phyloP scores from a whole-genome alignment of 1,140 invertebrate species.

The Euwallacea fornicatus region DNA sequence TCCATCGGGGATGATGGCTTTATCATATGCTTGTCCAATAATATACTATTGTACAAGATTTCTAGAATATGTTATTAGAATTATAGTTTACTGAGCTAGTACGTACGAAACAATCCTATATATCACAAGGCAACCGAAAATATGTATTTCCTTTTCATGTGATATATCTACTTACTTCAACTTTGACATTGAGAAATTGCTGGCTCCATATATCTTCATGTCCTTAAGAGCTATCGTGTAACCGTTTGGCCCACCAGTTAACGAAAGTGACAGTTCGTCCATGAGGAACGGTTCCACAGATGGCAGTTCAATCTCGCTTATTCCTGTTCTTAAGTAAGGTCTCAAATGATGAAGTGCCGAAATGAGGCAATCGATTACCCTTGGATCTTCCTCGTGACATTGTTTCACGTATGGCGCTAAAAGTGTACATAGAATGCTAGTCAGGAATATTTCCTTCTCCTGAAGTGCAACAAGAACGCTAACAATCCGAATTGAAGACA shows the following conservation, averaged over 20 bases:
- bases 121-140: no score
- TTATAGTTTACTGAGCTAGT: no score
- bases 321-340: conserved; percentile 67
- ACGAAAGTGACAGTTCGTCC: conserved; percentile 67
- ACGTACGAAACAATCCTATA: no score
- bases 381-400: conserved; percentile 65
- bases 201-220: conserved; percentile 68
- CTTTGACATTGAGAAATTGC: conserved; percentile 67
- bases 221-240: conserved; percentile 70
- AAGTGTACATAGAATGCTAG: conserved; percentile 34
- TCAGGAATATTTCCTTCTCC: no score
- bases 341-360: conserved; percentile 64
- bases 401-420: conserved; percentile 71
- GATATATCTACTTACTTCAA: conserved; percentile 57
- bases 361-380: conserved; percentile 65
- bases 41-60: no score
- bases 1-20: no score
- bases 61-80: no score
- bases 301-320: conserved; percentile 70
- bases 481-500: no score
- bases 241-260: conserved; percentile 70
- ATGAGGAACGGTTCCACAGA: conserved; percentile 72
- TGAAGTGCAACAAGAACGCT: no score
- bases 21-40: no score
- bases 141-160: no score